Conservation (phyloP, 2,888 invertebrate genomes). For the Drosophila colorata region DNA sequence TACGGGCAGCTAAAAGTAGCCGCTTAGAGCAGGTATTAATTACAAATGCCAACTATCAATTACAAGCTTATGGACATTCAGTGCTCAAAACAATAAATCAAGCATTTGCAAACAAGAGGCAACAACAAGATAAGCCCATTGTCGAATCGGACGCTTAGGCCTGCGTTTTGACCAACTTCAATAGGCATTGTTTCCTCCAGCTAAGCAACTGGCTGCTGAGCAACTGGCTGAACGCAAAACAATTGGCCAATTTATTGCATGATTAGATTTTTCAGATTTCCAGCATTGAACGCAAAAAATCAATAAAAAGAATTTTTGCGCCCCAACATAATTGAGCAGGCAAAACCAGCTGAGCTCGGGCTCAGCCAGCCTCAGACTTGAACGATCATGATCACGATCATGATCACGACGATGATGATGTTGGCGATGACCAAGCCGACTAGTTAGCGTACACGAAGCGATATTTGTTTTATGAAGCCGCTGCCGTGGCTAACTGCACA, state of each 20-base stretch:
- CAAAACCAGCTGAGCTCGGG: constrained; percentile 49
- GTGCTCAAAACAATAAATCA: constrained; percentile 65
- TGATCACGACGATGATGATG: constrained; percentile 24
- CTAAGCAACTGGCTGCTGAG: no score
- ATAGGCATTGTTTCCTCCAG: constrained; percentile 49
- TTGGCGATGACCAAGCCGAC: constrained; percentile 43
- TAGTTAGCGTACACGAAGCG: constrained; percentile 72
- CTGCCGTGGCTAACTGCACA: constrained; percentile 69
- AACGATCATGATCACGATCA: constrained; percentile 15
- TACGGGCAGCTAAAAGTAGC: no score
- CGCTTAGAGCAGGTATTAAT: constrained; percentile 39
- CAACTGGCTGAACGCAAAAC: constrained; percentile 59
- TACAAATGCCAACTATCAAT: constrained; percentile 56
- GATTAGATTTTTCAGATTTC: constrained; percentile 69
- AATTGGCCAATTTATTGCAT: constrained; percentile 82
- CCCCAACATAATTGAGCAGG: constrained; percentile 64
- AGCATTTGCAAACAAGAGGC: constrained; percentile 66
- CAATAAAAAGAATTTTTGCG: constrained; percentile 67
- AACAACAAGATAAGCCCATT: constrained; percentile 28
- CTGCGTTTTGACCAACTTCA: constrained; percentile 15
- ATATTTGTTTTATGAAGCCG: constrained; percentile 81
- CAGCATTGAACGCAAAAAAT: constrained; percentile 50
- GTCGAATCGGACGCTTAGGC: constrained; percentile 16
- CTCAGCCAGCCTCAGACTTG: constrained; percentile 12
- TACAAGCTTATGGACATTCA: constrained; percentile 45